These are phyloP conservation scores for Arctocebus calabarensis DNA, from an alignment of 2,797 vertebrate species.

Conservation along the genomic window DNA sequence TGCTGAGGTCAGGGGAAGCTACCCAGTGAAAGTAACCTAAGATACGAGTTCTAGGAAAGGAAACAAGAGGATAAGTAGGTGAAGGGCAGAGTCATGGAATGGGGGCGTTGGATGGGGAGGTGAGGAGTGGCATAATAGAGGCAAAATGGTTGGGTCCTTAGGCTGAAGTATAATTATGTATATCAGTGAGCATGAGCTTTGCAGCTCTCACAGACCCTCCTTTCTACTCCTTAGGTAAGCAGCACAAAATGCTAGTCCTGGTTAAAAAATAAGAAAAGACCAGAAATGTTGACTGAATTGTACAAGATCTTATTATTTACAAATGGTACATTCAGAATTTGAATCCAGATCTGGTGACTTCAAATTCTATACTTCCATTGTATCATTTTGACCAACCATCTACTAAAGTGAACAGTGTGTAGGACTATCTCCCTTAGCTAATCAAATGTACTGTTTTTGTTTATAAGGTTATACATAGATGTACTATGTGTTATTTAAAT, in stretches of 20 bases:
- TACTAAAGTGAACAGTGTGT: not conserved
- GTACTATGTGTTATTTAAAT: not conserved
- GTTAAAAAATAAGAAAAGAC: not conserved
- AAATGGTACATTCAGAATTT: not conserved
- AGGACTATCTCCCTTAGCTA: not conserved
- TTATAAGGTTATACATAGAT: not conserved
- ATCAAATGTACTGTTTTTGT: constrained; percentile 8
- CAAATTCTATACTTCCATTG: not conserved
- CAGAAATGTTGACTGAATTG: not conserved
- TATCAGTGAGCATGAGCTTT: not conserved
- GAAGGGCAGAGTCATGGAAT: not conserved
- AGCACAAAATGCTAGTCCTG: not conserved
- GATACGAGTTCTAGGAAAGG: not conserved
- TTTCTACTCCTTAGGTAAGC: not conserved
- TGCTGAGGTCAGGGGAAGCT: not conserved
- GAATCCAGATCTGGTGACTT: not conserved
- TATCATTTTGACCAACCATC: not conserved
- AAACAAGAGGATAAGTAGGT: not conserved
- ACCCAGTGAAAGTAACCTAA: not conserved
- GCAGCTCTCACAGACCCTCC: not conserved
- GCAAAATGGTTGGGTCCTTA: not conserved
- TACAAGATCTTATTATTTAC: not conserved
- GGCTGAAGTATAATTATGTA: not conserved
- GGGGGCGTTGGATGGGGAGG: not conserved
- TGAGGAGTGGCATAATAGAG: not conserved